A percentile compares a stretch with the other conserved stretches of the same genome.
phyloP scores from a whole-genome alignment of 2,888 invertebrate species.

The Xanthia togata region DNA sequence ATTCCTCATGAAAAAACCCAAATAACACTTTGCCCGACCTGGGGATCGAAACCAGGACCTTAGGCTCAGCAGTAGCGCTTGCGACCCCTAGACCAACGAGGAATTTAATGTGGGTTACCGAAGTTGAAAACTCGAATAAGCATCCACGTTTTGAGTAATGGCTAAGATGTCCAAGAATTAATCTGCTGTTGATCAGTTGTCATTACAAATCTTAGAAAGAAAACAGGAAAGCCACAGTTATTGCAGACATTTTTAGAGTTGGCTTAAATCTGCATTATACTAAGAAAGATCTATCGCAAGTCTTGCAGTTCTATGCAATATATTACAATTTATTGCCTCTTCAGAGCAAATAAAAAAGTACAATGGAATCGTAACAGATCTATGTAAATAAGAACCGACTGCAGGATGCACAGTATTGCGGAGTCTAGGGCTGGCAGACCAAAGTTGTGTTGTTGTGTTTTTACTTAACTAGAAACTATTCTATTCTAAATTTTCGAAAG shows the following conservation, averaged over 20 bases:
- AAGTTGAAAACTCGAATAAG: too few relatives aligned
- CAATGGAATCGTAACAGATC: slow-evolving; percentile 15
- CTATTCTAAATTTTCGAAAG: neutral
- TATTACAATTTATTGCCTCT: slow-evolving; percentile 38
- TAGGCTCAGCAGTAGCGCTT: too few relatives aligned
- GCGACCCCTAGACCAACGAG: too few relatives aligned
- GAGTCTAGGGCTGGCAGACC: slow-evolving; percentile 16
- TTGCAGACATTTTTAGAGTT: neutral
- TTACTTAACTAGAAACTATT: neutral
- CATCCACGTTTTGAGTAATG: neutral
- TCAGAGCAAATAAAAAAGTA: slow-evolving; percentile 33
- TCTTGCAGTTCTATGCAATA: neutral
- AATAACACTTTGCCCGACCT: too few relatives aligned
- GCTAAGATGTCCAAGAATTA: neutral
- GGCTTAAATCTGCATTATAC: neutral
- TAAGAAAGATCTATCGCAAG: neutral
- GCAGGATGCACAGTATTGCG: slow-evolving; percentile 14
- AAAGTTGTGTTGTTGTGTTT: neutral
- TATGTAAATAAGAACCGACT: slow-evolving; percentile 41
- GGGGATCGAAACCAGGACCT: too few relatives aligned
- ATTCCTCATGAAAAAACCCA: too few relatives aligned
- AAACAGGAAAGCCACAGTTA: neutral
- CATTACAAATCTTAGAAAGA: neutral
- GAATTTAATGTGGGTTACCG: too few relatives aligned
- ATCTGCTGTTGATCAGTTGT: neutral